Evolutionary conservation across 2,113 vertebrate species (phyloP).

Genomic region (Acanthochromis polyacanthus): DNA sequence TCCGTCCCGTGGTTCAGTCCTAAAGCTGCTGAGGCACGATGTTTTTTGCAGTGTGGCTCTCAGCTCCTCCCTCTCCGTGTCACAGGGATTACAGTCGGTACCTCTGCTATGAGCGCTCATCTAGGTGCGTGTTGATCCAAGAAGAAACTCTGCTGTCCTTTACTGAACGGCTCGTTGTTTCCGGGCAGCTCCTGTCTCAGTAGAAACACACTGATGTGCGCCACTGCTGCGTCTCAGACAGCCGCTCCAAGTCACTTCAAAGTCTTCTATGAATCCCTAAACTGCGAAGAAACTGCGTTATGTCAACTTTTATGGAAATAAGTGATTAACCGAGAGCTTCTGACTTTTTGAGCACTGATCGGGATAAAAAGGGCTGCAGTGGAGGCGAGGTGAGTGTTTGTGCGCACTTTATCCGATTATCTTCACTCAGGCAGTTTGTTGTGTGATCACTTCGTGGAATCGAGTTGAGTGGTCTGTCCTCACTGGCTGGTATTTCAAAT

Average conservation of each 20-base stretch:
- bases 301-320: slow-evolving; percentile 43
- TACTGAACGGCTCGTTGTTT: neutral
- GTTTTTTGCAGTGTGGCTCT: slow-evolving; percentile 32
- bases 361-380: slow-evolving; percentile 28
- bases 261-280: slow-evolving; percentile 7
- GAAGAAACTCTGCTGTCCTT: neutral
- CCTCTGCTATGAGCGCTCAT: slow-evolving; percentile 6
- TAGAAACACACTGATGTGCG: slow-evolving; percentile 15
- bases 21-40: rapidly evolving
- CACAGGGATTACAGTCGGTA: slow-evolving; percentile 58
- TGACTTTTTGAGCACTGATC: neutral
- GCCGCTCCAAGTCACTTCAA: neutral
- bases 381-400: slow-evolving; percentile 64
- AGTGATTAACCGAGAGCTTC: slow-evolving; percentile 11
- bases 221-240: neutral
- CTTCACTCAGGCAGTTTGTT: slow-evolving; percentile 8
- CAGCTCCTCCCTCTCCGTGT: slow-evolving; percentile 72
- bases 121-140: slow-evolving; percentile 15
- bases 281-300: slow-evolving; percentile 21
- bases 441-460: neutral
- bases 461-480: neutral
- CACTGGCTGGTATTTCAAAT: no score
- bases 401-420: slow-evolving; percentile 65
- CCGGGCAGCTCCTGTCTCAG: rapidly evolving
- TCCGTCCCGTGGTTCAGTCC: rapidly evolving